phyloP scores from a whole-genome alignment of 2,888 invertebrate species.

The Dysmachus trigonus region DNA sequence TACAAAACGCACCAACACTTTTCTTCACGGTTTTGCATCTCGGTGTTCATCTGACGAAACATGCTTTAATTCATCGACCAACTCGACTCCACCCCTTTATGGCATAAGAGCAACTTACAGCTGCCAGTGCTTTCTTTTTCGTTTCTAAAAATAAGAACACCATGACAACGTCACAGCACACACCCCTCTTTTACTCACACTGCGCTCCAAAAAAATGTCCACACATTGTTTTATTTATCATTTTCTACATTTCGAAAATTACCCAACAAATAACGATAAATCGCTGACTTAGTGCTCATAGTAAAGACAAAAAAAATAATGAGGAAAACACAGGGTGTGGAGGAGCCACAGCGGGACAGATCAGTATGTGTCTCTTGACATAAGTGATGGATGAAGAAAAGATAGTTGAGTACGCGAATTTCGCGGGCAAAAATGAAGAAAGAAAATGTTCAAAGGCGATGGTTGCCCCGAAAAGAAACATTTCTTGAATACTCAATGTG shows the following conservation, averaged over 20 bases:
- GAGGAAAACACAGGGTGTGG: not conserved
- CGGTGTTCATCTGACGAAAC: not conserved
- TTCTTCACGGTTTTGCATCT: not conserved
- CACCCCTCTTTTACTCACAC: not conserved
- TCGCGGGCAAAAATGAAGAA: not conserved
- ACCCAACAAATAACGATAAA: not conserved
- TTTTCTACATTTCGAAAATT: not conserved
- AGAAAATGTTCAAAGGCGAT: not conserved
- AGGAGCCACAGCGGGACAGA: not conserved
- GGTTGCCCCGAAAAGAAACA: conserved; percentile 46
- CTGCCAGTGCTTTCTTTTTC: not conserved
- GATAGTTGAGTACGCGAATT: conserved; percentile 1
- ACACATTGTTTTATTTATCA: not conserved
- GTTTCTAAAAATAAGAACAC: not conserved
- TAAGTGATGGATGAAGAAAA: conserved; percentile 20
- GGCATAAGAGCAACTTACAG: not conserved
- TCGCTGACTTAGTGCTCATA: not conserved
- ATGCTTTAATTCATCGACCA: not conserved
- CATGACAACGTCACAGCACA: not conserved
- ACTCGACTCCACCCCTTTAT: not conserved
- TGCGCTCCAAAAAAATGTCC: not conserved
- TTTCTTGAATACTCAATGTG: conserved; percentile 53
- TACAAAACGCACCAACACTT: not conserved
- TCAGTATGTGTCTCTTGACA: not conserved
- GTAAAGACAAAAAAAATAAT: not conserved